These are phyloP conservation scores for Machimus rusticus DNA, from an alignment of 2,888 invertebrate species.

Conservation along the genomic window DNA sequence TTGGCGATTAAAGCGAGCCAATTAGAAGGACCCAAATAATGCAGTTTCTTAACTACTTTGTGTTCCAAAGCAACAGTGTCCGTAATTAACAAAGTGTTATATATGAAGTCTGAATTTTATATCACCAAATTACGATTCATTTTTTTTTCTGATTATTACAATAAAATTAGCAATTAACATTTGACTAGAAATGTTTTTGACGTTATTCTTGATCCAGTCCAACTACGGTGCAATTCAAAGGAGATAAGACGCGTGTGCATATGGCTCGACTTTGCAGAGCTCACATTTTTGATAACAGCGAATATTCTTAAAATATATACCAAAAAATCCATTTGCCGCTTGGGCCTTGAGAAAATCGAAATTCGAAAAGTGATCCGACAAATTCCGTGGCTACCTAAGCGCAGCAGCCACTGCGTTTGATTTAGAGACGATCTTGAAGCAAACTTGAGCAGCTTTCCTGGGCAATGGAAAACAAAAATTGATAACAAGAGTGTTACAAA, in stretches of 20 bases:
- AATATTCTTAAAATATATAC: not conserved
- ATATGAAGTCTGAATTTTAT: no score
- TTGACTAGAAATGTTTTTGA: not conserved
- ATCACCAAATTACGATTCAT: no score
- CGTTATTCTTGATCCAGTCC: no score
- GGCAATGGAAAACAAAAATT: not conserved
- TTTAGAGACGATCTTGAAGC: not conserved
- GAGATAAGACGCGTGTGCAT: not conserved
- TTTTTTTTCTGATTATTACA: no score
- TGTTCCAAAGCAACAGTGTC: no score
- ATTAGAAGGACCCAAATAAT: no score
- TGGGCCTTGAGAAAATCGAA: not conserved
- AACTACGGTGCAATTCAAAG: not conserved
- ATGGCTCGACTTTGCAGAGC: not conserved
- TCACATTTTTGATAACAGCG: not conserved
- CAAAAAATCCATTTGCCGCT: not conserved
- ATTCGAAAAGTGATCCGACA: not conserved
- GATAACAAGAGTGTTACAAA: constrained; percentile 15
- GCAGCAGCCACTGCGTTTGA: not conserved
- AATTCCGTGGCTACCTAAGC: not conserved
- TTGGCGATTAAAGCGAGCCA: no score
- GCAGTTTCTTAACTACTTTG: no score
- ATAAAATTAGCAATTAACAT: not conserved
- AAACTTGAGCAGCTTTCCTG: not conserved
- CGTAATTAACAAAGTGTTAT: no score